phyloP scores from a whole-genome alignment of 2,113 vertebrate species.

The Apodemus sylvaticus region DNA sequence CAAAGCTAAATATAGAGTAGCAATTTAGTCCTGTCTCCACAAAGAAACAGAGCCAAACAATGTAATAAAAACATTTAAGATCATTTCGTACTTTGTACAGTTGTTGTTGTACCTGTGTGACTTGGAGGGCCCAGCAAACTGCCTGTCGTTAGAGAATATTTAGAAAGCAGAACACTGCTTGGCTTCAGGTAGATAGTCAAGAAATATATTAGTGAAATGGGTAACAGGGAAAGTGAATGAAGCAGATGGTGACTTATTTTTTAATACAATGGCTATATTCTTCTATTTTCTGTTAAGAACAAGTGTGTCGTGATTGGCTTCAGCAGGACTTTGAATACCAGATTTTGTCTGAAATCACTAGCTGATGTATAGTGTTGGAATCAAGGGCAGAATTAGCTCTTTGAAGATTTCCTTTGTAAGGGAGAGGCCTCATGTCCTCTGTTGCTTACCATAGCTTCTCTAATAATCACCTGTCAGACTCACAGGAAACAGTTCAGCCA shows the following conservation, averaged over 20 bases:
- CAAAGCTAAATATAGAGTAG: conserved; percentile 62
- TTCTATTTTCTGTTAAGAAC: not conserved
- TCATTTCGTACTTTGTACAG: conserved; percentile 47
- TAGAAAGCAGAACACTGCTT: conserved; percentile 54
- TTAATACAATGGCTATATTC: not conserved
- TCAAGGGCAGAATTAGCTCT: not conserved
- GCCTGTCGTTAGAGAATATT: conserved; percentile 47
- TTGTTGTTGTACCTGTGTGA: not conserved
- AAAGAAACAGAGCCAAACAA: conserved; percentile 69
- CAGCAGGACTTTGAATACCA: not conserved
- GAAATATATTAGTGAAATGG: not conserved
- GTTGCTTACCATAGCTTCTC: not conserved
- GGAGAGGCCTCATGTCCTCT: not conserved
- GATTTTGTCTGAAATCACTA: not conserved
- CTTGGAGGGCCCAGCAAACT: not conserved
- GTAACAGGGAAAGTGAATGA: not conserved
- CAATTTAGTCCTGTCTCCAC: conserved; percentile 62
- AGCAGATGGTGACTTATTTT: not conserved
- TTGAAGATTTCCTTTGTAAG: not conserved
- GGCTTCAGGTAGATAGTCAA: not conserved
- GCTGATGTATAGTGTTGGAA: not conserved
- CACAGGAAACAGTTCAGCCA: not conserved
- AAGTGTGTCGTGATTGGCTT: not conserved
- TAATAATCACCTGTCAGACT: not conserved
- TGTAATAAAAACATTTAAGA: conserved; percentile 54